A percentile compares a stretch with the other conserved stretches of the same genome.
Evolutionary conservation across 2,888 invertebrate genomes (phyloP).

Genomic region (Argyresthia goedartella): DNA sequence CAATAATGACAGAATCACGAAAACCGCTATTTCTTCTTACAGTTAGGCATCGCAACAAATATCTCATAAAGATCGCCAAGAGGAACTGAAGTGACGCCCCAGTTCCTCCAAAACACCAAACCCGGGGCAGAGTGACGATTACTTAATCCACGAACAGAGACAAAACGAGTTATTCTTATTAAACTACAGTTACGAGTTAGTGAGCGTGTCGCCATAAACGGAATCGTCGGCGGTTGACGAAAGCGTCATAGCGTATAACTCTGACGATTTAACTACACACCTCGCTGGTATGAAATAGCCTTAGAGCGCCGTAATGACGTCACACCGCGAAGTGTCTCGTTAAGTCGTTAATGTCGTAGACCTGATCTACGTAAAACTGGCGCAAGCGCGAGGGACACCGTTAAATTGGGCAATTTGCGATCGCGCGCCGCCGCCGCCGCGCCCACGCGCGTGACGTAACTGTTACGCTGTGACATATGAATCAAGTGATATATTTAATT

Average conservation of each 20-base stretch:
- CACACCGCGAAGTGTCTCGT: not conserved
- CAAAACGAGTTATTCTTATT: not conserved
- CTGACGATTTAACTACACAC: too few species aligned
- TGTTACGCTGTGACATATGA: conserved; percentile 1
- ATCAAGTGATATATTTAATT: conserved; percentile 1
- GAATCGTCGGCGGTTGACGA: not conserved
- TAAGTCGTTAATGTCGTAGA: not conserved
- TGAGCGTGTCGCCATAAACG: conserved; percentile 3
- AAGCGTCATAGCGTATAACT: not conserved
- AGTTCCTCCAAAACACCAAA: not conserved
- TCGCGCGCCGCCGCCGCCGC: conserved; percentile 48
- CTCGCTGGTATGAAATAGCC: too few species aligned
- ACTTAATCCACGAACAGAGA: not conserved
- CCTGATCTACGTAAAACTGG: conserved; percentile 10
- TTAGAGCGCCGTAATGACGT: not conserved
- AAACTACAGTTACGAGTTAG: conserved; percentile 3
- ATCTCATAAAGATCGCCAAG: too few species aligned
- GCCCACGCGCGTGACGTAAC: conserved; percentile 19
- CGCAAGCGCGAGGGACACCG: conserved; percentile 30
- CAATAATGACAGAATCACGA: too few species aligned
- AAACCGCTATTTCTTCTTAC: too few species aligned
- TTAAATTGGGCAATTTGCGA: conserved; percentile 64
- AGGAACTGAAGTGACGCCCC: not conserved
- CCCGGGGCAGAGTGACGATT: conserved; percentile 2
- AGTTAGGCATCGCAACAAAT: too few species aligned